A percentile compares a stretch with the other conserved stretches of the same genome.
phyloP scores from a whole-genome alignment of 2,888 invertebrate species.

The Morinoia aosen region DNA sequence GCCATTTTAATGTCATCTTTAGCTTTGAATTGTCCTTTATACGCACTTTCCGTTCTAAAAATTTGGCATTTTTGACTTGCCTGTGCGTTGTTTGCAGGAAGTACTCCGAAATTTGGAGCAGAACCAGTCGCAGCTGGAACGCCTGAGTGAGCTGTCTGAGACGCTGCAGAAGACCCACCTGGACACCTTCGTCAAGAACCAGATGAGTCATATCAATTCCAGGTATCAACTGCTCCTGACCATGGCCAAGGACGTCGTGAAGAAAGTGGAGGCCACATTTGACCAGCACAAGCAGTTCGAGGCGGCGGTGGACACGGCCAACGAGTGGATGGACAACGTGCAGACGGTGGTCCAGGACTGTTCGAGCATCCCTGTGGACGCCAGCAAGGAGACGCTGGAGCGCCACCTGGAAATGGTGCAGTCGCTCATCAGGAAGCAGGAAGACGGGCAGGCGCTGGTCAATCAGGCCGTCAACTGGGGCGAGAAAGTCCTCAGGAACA shows the following conservation, averaged over 20 bases:
- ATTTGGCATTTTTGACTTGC: not conserved
- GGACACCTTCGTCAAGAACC: conserved; percentile 69
- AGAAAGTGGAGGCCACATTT: conserved; percentile 89
- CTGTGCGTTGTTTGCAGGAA: conserved; percentile 72
- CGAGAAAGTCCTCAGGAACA: conserved; percentile 89
- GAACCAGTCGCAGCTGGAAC: conserved; percentile 86
- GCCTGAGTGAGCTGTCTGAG: conserved; percentile 76
- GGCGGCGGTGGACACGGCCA: conserved; percentile 82
- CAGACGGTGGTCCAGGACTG: conserved; percentile 85
- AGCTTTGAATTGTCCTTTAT: not conserved
- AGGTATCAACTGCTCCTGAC: conserved; percentile 80
- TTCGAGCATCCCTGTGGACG: conserved; percentile 84
- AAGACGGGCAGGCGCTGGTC: conserved; percentile 88
- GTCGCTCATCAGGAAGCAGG: conserved; percentile 84
- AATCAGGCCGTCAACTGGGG: conserved; percentile 90
- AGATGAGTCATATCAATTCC: conserved; percentile 69
- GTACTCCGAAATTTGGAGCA: conserved; percentile 82
- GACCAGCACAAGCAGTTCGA: conserved; percentile 88
- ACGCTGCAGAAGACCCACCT: conserved; percentile 68
- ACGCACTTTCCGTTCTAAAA: not conserved
- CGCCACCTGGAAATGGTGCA: conserved; percentile 81
- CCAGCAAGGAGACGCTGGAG: conserved; percentile 84
- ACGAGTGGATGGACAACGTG: conserved; percentile 89
- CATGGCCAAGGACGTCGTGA: conserved; percentile 88
- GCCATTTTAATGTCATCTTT: too few species aligned